Evolutionary conservation across 2,113 vertebrate genomes (phyloP).

Genomic region (Xenotilapia caudafasciata): DNA sequence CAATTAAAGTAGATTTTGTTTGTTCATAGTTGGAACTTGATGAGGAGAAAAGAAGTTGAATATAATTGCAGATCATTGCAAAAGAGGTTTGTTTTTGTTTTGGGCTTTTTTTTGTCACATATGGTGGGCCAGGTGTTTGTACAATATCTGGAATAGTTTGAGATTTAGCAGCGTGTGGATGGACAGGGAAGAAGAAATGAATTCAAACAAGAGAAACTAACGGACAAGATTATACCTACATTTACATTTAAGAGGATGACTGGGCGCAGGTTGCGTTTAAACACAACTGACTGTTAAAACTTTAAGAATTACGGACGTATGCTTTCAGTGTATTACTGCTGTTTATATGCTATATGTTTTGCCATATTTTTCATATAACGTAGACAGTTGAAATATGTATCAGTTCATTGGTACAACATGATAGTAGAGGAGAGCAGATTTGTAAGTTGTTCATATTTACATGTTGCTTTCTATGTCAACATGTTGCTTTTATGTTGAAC

Average conservation of each 20-base stretch:
- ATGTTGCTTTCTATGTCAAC: neutral
- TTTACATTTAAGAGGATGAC: neutral
- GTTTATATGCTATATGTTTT: neutral
- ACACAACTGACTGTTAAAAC: neutral
- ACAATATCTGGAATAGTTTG: neutral
- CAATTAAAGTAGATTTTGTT: neutral
- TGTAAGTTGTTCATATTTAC: neutral
- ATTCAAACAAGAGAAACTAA: neutral
- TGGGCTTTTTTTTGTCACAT: neutral
- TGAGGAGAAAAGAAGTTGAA: neutral
- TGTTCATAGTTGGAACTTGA: neutral
- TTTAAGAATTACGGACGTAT: neutral
- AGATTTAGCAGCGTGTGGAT: neutral
- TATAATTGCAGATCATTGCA: neutral
- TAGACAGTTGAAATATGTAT: neutral
- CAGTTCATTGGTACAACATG: rapidly evolving
- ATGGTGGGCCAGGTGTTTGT: neutral
- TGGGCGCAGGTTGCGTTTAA: neutral
- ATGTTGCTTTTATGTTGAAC: neutral
- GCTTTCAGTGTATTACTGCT: neutral
- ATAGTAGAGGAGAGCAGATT: neutral
- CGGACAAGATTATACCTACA: rapidly evolving
- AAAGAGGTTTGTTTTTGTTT: neutral
- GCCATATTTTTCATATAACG: neutral
- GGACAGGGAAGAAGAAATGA: neutral